Percentiles rank a stretch among this genome's conserved stretches.
Evolutionary conservation across 1,140 invertebrate species (phyloP).

Genomic region (Eumeta japonica): DNA sequence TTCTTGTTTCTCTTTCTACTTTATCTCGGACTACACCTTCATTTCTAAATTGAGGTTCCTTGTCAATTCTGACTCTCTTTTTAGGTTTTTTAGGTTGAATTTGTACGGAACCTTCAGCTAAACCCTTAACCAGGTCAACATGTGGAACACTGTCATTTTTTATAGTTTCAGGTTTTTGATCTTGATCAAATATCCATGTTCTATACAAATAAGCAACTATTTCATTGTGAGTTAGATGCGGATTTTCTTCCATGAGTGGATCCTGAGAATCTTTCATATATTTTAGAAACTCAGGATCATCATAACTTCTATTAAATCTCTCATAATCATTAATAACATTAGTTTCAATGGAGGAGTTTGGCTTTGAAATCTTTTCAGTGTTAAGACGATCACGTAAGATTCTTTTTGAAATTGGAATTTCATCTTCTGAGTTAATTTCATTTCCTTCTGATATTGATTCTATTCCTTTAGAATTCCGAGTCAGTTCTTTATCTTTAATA

Average conservation of each 20-base stretch:
- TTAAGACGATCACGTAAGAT: too few species aligned
- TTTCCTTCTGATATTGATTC: too few species aligned
- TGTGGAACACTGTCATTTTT: constrained; percentile 33
- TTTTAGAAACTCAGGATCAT: constrained; percentile 52
- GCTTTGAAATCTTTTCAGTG: too few species aligned
- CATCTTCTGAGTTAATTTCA: too few species aligned
- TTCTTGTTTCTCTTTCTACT: constrained; percentile 37
- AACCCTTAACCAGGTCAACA: constrained; percentile 33
- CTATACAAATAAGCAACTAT: constrained; percentile 55
- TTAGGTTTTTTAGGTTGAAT: constrained; percentile 21
- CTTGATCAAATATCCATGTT: constrained; percentile 56
- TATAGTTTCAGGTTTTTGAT: constrained; percentile 28
- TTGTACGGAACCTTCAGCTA: constrained; percentile 19
- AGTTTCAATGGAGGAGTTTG: too few species aligned
- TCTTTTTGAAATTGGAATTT: too few species aligned
- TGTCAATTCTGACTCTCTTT: constrained; percentile 27
- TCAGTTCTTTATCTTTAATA: too few species aligned
- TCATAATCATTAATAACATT: constrained; percentile 10
- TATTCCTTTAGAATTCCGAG: too few species aligned
- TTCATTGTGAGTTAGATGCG: constrained; percentile 49
- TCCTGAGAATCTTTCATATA: constrained; percentile 57
- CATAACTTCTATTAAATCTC: constrained; percentile 7
- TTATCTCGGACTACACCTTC: constrained; percentile 1
- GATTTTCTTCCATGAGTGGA: constrained; percentile 51
- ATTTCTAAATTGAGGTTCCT: constrained; percentile 14